Percentiles rank a stretch among this genome's conserved stretches.
Conservation (phyloP, 1,140 invertebrate species). For the Tribolium castaneum region DNA sequence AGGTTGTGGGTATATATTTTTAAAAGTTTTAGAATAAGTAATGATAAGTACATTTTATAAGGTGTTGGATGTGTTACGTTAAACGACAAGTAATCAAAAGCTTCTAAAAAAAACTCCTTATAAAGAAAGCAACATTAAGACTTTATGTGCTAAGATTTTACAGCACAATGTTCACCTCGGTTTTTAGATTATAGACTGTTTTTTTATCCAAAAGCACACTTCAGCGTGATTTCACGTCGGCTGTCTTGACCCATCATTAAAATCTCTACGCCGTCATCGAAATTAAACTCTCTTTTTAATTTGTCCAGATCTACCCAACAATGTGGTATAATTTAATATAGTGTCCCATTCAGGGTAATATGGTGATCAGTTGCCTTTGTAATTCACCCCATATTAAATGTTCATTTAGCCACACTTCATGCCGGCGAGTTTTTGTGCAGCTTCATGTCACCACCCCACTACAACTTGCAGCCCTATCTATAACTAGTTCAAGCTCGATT, state of each 20-base stretch:
- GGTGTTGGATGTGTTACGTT: too few species aligned
- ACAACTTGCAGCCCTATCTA: slow-evolving; percentile 26
- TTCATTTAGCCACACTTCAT: slow-evolving; percentile 45
- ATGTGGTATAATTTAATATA: slow-evolving; percentile 30
- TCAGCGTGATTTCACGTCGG: not conserved
- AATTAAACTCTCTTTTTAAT: not conserved
- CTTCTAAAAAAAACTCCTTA: too few species aligned
- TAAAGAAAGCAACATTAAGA: too few species aligned
- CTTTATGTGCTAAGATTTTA: too few species aligned
- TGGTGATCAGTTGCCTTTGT: slow-evolving; percentile 38
- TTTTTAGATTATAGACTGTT: too few species aligned
- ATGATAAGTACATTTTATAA: too few species aligned
- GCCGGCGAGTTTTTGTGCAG: slow-evolving; percentile 15
- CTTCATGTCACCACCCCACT: not conserved
- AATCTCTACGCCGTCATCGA: not conserved
- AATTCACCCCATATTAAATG: slow-evolving; percentile 48
- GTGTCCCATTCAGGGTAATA: slow-evolving; percentile 18
- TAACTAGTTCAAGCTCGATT: slow-evolving; percentile 44
- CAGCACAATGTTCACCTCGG: too few species aligned
- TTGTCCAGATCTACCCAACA: not conserved
- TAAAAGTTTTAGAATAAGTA: too few species aligned
- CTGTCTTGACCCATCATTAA: not conserved
- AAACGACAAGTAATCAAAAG: too few species aligned
- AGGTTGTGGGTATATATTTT: too few species aligned
- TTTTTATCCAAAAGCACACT: too few species aligned